Evolutionary conservation across 2,888 invertebrate genomes (phyloP), one percentile per base, ranked within the genome.

Genomic region (Aleiodes testaceus): DNA sequence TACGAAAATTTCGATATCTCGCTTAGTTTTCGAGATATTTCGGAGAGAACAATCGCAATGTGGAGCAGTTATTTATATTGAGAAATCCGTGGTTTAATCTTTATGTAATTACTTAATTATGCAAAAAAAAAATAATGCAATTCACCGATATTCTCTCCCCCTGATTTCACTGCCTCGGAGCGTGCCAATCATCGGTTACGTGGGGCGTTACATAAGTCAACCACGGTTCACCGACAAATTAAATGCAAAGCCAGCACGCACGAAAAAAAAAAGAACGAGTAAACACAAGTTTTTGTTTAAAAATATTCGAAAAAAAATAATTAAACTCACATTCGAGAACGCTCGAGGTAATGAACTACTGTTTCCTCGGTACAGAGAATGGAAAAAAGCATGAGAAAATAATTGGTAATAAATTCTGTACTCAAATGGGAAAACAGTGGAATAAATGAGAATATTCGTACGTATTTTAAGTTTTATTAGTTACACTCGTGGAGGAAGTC

Each of bases 41-140:
- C 7, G 0, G 0, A 36, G 2, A 36, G 2, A 36, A 7, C 9
- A 36, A 36, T 7, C 2, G 11, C 7, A 36, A 36, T 9, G 11
- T 36, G 9, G 11, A 36, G 36, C 11, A 7, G 36, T 36, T 36
- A 36, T 36, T 36, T 36, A 36, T 6, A 36, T 36, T 36, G 36
- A 36, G 7, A 36, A 36, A 36, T 36, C 9, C 36, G 9, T 36
- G 6, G 2, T 36, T 36, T 11, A 36, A 36, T 36, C 9, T 36
- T 36, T 36, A 36, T 11, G 11, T 36, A 36, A 30, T 30, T 55
- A 12, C 14, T 30, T 26, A 30, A 30, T 30, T 55, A 55, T 30
- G 30, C n/a, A 30, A 55, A 55, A 55, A 55, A 53, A n/a, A 53
- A 26, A 55, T 55, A n/a, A 30, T 26, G 30, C 82, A 82, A 82